Evolutionary conservation across 92 coral and sea anemone genomes (phyloP).

Genomic region (Paragorgia papillata): DNA sequence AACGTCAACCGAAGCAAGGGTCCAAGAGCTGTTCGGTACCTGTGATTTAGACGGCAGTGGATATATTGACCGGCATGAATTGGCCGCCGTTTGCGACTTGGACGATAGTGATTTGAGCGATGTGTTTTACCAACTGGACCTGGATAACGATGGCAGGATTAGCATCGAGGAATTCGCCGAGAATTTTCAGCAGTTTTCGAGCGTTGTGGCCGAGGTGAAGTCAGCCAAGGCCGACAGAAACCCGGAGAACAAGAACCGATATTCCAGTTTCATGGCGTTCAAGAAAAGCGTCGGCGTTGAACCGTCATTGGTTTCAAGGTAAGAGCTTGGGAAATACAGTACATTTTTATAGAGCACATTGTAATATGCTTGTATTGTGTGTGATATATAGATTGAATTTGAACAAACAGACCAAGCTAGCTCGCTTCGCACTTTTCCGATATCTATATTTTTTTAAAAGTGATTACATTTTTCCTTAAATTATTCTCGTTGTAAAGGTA

Average conservation of each 20-base stretch:
- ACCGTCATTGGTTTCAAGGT: constrained; percentile 69
- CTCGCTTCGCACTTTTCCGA: no score
- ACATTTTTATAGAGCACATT: no score
- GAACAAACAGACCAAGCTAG: no score
- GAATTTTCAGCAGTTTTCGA: constrained; percentile 83
- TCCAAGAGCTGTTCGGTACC: constrained; percentile 81
- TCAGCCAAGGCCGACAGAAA: constrained; percentile 54
- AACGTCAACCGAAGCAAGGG: not conserved
- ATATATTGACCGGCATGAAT: constrained; percentile 84
- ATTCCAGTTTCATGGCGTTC: constrained; percentile 54
- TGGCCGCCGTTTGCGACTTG: constrained; percentile 97
- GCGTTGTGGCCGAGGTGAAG: constrained; percentile 81
- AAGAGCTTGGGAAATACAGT: constrained; percentile 20
- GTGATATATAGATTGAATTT: no score
- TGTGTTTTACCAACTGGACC: constrained; percentile 85
- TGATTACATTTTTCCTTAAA: no score
- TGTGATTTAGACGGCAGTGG: constrained; percentile 96
- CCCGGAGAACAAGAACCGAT: not conserved
- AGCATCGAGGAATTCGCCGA: constrained; percentile 97
- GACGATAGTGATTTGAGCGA: constrained; percentile 87
- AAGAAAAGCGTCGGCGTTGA: constrained; percentile 74
- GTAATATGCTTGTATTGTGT: no score
- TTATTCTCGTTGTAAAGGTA: no score
- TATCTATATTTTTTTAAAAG: no score
- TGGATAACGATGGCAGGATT: constrained; percentile 86